phyloP scores from a whole-genome alignment of 2,113 vertebrate genomes.

The Hassar affinis region DNA sequence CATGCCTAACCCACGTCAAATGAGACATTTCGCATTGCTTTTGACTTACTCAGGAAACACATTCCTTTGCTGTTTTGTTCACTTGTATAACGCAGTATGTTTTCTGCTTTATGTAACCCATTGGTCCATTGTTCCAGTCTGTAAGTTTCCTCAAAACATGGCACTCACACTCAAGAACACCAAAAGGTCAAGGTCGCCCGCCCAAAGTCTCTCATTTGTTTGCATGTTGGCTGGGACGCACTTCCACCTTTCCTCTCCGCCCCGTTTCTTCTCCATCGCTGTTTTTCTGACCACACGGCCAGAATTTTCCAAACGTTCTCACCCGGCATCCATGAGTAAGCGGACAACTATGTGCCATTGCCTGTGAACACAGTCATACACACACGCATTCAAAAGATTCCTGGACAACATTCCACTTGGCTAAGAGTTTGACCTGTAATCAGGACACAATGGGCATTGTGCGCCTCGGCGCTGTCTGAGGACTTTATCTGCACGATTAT shows the following conservation, averaged over 20 bases:
- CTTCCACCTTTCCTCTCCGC: conserved; percentile 51
- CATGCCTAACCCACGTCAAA: not conserved
- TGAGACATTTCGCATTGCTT: not conserved
- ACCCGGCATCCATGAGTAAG: conserved; percentile 33
- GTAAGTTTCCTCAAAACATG: conserved; percentile 40
- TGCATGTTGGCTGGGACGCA: conserved; percentile 39
- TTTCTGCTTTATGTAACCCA: conserved; percentile 36
- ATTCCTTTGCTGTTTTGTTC: conserved; percentile 21
- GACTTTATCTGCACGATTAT: conserved; percentile 71
- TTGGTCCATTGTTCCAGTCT: conserved; percentile 29
- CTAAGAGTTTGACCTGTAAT: conserved; percentile 68
- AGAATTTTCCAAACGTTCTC: conserved; percentile 58
- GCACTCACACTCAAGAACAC: conserved; percentile 3
- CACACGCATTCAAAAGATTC: conserved; percentile 50
- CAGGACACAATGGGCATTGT: conserved; percentile 79
- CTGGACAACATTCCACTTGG: conserved; percentile 63
- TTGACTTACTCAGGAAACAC: conserved; percentile 13
- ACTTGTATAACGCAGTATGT: not conserved
- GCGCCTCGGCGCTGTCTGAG: conserved; percentile 52
- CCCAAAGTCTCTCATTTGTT: conserved; percentile 37
- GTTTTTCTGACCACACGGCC: conserved; percentile 43
- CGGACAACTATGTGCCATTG: conserved; percentile 50
- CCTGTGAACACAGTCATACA: conserved; percentile 35
- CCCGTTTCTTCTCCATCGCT: conserved; percentile 23
- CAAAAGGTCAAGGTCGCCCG: conserved; percentile 54